Conservation (phyloP, 30 jellyfish, hydroid and myxozoan genomes). For the Sanderia malayensis region DNA sequence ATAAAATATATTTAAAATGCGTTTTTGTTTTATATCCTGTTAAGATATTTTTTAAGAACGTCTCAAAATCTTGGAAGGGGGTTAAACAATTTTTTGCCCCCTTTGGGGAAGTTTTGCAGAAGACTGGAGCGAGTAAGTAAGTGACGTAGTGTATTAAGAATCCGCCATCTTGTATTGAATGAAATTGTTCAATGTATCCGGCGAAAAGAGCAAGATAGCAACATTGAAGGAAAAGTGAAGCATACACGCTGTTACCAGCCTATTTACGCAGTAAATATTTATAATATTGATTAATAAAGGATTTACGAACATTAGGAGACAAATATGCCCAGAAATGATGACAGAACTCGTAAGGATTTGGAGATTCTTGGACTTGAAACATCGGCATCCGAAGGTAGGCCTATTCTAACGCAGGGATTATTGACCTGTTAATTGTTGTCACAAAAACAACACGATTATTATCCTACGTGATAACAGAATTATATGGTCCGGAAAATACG, state of each 20-base stretch:
- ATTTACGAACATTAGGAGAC: constrained; percentile 1
- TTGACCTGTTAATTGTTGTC: neutral
- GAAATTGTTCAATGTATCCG: constrained; percentile 43
- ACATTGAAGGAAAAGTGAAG: neutral
- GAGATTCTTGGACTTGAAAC: constrained; percentile 66
- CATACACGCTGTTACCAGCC: neutral
- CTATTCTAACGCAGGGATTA: neutral
- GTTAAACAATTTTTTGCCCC: no score
- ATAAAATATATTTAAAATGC: no score
- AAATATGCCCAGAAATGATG: constrained; percentile 61
- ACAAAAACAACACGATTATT: neutral
- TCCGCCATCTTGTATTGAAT: constrained; percentile 87
- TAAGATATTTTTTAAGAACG: no score
- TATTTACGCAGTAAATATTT: neutral
- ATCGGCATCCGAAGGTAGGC: constrained; percentile 72
- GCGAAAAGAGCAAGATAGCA: constrained; percentile 74
- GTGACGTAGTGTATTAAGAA: constrained; percentile 65
- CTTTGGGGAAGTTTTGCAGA: no score
- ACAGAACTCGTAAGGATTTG: constrained; percentile 60
- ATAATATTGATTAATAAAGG: neutral
- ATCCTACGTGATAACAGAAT: no score
- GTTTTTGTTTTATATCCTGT: no score
- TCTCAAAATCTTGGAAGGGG: no score
- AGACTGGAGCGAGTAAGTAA: constrained; percentile 50
- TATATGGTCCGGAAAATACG: no score